phyloP scores from a whole-genome alignment of 2,888 invertebrate genomes.

The Hyalella azteca region DNA sequence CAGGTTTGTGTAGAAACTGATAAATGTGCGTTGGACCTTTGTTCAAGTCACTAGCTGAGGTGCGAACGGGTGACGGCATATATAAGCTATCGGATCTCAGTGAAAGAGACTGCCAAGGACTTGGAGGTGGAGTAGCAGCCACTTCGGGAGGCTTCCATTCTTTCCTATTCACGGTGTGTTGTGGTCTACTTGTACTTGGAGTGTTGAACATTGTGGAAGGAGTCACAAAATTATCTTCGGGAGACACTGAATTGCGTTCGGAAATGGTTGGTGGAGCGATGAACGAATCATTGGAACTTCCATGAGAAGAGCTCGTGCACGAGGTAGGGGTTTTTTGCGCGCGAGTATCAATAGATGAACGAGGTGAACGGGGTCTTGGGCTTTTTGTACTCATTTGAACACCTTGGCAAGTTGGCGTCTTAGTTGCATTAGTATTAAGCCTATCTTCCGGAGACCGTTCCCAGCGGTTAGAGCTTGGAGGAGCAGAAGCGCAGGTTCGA shows the following conservation, averaged over 20 bases:
- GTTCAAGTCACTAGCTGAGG: not conserved
- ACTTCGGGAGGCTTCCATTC: slow-evolving; percentile 34
- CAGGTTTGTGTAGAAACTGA: slow-evolving; percentile 5
- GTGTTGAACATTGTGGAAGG: slow-evolving; percentile 3
- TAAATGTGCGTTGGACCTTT: not conserved
- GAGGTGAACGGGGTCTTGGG: too few species aligned
- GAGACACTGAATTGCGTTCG: not conserved
- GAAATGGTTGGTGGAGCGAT: not conserved
- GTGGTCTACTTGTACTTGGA: not conserved
- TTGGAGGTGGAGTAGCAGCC: slow-evolving; percentile 14
- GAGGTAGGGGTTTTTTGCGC: too few species aligned
- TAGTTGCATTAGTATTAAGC: too few species aligned
- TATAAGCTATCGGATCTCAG: not conserved
- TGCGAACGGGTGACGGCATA: not conserved
- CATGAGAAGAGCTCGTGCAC: not conserved
- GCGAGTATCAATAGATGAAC: too few species aligned
- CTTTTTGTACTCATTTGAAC: too few species aligned
- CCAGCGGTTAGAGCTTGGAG: not conserved
- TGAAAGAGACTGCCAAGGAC: slow-evolving; percentile 24
- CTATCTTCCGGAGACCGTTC: too few species aligned
- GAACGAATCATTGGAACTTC: not conserved
- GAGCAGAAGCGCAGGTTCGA: not conserved
- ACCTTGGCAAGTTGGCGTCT: too few species aligned
- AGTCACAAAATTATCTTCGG: not conserved
- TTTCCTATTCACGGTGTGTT: not conserved